Evolutionary conservation across 2,113 vertebrate genomes (phyloP), one percentile per base, ranked within the genome.

Genomic region (Chelonoidis abingdonii): DNA sequence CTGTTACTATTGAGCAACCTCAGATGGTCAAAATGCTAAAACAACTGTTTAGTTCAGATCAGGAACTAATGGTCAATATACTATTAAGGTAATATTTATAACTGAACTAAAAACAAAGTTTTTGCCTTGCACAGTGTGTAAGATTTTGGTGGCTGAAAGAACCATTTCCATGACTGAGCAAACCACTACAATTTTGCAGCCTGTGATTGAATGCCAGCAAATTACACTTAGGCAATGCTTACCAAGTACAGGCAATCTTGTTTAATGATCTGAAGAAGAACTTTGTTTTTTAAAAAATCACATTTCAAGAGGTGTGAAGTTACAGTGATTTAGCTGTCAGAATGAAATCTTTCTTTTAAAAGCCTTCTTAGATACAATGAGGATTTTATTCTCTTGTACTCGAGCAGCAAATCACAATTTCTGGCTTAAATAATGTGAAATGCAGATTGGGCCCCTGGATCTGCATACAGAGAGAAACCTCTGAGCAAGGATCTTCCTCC

Each of bases 141-240:
- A 80, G 19, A 52, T 75, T 80, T 50, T 75, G 24, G 35, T 76
- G 49, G 53, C 38, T 75, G 59, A 87, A 89, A 24, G 89, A 80
- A 92, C 65, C 3, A 90, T 85, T 94, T 96, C 92, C 35, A 82
- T 69, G 69, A 94, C 24, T 89, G 52, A 94, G 82, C 49, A 91
- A 94, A 81, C 2, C 76, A 80, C 38, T 88, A 29, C 44, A 83
- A 89, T 96, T 52, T 92, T 95, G 24, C 44, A 95, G 35, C 1
- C 82, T 91, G 50, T 79, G 16, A 5, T 69, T 96, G 88, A 89
- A 86, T 44, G 95, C 41, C 49, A 95, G 44, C 2, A 95, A 93
- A 90, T 88, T 94, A 3, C 35, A 91, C 84, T 90, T 81, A 94
- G 89, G 83, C 8, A 14, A 22, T 72, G 54, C 44, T 49, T 88